Conservation (phyloP, 2,797 vertebrate genomes). For the Protosalanx chinensis region DNA sequence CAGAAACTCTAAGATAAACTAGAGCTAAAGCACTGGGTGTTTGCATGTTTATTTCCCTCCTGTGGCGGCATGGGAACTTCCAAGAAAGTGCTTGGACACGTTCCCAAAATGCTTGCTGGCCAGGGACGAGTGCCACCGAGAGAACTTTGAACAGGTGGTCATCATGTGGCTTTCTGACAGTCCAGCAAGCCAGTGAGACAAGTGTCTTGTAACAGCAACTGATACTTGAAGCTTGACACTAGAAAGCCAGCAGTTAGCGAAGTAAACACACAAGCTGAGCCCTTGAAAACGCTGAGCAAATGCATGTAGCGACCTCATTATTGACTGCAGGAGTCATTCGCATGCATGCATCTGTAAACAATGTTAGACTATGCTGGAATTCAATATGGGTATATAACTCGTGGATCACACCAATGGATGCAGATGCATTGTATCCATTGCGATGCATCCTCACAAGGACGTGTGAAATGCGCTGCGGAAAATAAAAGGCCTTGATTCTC, state of each 20-base stretch:
- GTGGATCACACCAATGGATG: not conserved
- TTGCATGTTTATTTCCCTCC: not conserved
- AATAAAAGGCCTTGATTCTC: not conserved
- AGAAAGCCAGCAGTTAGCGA: not conserved
- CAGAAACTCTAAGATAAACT: not conserved
- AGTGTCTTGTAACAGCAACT: not conserved
- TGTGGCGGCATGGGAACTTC: conserved; percentile 5
- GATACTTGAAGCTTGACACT: not conserved
- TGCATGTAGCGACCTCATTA: not conserved
- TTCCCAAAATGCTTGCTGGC: conserved; percentile 2
- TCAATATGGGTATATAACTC: not conserved
- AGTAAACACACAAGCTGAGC: not conserved
- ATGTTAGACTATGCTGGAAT: not conserved
- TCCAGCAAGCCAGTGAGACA: not conserved
- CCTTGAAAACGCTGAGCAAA: not conserved
- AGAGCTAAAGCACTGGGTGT: not conserved
- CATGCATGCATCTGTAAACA: not conserved
- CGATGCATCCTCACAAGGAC: not conserved
- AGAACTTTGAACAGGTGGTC: not conserved
- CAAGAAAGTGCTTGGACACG: not conserved
- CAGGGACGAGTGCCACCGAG: not conserved
- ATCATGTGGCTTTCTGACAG: not conserved
- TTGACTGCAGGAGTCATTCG: not conserved
- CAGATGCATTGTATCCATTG: not conserved
- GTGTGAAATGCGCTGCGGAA: not conserved